Base-by-base conservation (phyloP, 2,113 vertebrate genomes). In the Varanus komodoensis region DNA sequence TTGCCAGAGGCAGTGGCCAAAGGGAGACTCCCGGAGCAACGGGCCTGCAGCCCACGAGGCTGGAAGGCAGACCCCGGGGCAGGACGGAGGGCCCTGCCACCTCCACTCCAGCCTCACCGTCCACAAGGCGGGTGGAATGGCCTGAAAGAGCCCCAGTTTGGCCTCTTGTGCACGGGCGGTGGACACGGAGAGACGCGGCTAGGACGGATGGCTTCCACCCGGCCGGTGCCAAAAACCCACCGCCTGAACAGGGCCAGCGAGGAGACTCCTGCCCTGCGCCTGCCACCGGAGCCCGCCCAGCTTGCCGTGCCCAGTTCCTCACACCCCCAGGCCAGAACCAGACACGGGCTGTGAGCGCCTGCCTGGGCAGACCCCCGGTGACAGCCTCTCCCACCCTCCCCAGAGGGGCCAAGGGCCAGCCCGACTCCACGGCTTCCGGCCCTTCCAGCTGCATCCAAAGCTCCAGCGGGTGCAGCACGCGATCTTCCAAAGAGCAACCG, bases 11-110 rank as follows among this genome's bases (percentile, higher is more conserved):
- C 74, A 5, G 86, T 32, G 87, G 95, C 93, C 93, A 95, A 93
- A 86, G 21, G 89, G 94, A 90, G 93, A 93, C 94, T 91, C 95
- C 93, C 93, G 91, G 94, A 95, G 93, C 64, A 32, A 27, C n/a
- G 38, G 93, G 95, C 90, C 90, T 85, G 34, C 69, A 91, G 93
- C 92, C 94, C 95, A 89, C 1, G 23, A 25, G 23, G 57, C 52
- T 84, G 64, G 91, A 32, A 69, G 75, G 17, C 17, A 38, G 73
- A 75, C 5, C 17, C 9, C n/a, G n/a, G 19, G 83, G 38, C 38
- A 77, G 14, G 23, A 64, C 21, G 38, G 12, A 44, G 29, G 29
- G 21, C 52, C 44, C 74, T 23, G 6, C 14, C 1, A 8, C 32
- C 57, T 12, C 15, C 82, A 27, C 17, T 48, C 11, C 38, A 78